Conservation (phyloP, 30 jellyfish, hydroid and myxozoan species). For the Hydra vulgaris region DNA sequence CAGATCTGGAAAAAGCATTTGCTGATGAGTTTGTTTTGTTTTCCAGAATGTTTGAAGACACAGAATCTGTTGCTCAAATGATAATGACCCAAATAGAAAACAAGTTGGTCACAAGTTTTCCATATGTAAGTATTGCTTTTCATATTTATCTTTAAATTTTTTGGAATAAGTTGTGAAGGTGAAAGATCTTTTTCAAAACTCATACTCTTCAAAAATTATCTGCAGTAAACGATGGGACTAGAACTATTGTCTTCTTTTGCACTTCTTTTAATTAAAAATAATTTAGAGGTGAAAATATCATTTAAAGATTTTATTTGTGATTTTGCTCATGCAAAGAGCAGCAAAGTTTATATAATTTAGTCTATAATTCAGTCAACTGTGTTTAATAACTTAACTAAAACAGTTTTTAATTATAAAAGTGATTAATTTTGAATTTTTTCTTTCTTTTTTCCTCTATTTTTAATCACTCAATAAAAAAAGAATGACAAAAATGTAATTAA, state of each 20-base stretch:
- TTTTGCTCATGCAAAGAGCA: background rate
- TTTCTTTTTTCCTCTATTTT: too few relatives aligned
- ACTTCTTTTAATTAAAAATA: background rate
- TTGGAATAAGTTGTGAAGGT: background rate
- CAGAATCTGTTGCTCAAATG: background rate
- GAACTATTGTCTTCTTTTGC: background rate
- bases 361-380: too few relatives aligned
- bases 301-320: background rate
- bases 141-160: background rate
- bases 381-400: too few relatives aligned
- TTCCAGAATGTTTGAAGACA: background rate
- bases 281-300: background rate
- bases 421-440: too few relatives aligned
- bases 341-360: background rate
- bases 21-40: background rate
- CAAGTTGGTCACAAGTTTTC: background rate
- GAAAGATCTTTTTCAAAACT: background rate
- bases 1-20: background rate
- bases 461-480: too few relatives aligned
- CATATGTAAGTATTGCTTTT: background rate
- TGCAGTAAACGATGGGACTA: background rate
- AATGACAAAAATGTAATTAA: too few relatives aligned
- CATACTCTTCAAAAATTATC: background rate
- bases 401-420: too few relatives aligned
- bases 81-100: background rate